A percentile compares a stretch with the other conserved stretches of the same genome.
Conservation (phyloP, 2,113 vertebrate genomes). For the Psettodes erumei region DNA sequence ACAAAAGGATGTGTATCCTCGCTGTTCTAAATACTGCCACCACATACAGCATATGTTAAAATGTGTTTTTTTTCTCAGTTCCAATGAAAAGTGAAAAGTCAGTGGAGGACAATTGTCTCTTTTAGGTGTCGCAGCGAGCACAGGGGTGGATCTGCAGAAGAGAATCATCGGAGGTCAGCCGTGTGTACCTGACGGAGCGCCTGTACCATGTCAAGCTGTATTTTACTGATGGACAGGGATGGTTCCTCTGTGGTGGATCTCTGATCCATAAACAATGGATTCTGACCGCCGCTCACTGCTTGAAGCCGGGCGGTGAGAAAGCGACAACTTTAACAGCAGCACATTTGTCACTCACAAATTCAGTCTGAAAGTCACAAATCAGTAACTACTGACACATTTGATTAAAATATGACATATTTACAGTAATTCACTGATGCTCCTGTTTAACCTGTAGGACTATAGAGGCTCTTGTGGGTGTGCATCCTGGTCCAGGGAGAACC, state of each 20-base stretch:
- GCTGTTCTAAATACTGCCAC: no score
- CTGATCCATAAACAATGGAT: conserved; percentile 30
- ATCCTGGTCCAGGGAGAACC: neutral
- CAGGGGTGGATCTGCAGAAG: conserved; percentile 23
- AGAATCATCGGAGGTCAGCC: neutral
- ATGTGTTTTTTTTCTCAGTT: no score
- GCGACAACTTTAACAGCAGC: neutral
- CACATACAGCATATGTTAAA: no score
- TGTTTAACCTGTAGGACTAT: conserved; percentile 7
- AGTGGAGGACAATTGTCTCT: neutral
- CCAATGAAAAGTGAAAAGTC: no score
- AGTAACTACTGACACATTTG: no score
- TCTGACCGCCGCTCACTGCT: conserved; percentile 52
- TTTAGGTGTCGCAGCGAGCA: conserved; percentile 23
- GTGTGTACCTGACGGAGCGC: fast-evolving
- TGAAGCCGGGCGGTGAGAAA: neutral
- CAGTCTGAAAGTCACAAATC: no score
- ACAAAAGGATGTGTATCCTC: no score
- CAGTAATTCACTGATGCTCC: neutral
- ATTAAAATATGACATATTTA: neutral
- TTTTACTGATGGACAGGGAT: fast-evolving
- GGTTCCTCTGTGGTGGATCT: conserved; percentile 17
- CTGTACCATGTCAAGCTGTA: fast-evolving
- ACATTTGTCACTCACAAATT: no score
- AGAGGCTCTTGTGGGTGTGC: neutral